These are phyloP conservation scores for Temnothorax unifasciatus DNA, from an alignment of 2,888 invertebrate genomes.

Conservation along the genomic window DNA sequence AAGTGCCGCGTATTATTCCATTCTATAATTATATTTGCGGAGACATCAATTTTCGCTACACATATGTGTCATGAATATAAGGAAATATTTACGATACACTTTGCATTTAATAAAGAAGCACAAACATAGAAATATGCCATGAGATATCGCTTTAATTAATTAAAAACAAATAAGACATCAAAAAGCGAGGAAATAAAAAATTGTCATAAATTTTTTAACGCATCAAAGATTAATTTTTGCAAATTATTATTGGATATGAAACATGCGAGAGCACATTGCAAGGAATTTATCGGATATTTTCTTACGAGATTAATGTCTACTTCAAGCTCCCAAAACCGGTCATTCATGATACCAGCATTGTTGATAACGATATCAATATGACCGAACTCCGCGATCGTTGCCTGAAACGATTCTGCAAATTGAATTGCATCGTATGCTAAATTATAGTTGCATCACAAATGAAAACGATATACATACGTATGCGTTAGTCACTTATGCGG, in stretches of 20 bases:
- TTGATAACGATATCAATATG: conserved; percentile 93
- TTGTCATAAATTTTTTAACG: background rate
- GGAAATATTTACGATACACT: background rate
- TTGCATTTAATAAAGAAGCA: background rate
- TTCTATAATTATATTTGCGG: conserved; percentile 87
- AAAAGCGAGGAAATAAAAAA: background rate
- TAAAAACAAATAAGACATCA: background rate
- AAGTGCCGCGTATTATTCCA: conserved; percentile 92
- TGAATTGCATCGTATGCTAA: conserved; percentile 34
- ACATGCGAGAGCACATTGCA: background rate
- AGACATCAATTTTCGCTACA: background rate
- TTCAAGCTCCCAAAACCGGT: conserved; percentile 92
- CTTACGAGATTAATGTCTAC: conserved; percentile 92
- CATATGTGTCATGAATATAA: background rate
- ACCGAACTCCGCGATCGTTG: conserved; percentile 91
- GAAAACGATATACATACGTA: conserved; percentile 5
- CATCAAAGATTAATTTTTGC: conserved; percentile 4
- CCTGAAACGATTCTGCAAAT: conserved; percentile 91
- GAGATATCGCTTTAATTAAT: background rate
- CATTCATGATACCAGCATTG: conserved; percentile 93
- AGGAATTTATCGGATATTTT: conserved; percentile 13
- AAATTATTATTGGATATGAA: background rate
- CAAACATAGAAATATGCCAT: background rate
- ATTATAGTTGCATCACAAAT: conserved; percentile 5
- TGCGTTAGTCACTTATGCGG: conserved; percentile 7